Evolutionary conservation across 2,113 vertebrate genomes (phyloP), one percentile per base, ranked within the genome.

Genomic region (Physeter macrocephalus): DNA sequence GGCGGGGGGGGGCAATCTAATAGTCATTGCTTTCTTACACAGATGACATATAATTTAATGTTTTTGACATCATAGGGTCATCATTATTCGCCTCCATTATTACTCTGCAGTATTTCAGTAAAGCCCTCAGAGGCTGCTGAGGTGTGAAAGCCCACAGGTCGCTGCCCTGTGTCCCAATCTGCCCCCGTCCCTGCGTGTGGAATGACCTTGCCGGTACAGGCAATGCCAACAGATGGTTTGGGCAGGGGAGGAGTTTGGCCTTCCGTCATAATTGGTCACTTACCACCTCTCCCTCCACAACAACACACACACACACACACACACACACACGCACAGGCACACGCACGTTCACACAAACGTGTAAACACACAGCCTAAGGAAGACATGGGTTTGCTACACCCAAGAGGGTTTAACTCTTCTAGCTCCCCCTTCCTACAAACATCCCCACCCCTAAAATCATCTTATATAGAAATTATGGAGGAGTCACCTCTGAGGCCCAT

Each of bases 1-100:
- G 29, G 9, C 17, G 9, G 9, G 5, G 0, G 18, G 8, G 2
- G 0, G 25, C 3, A 6, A 57, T 21, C 3, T 54, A 29, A 87
- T 2, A 59, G 14, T 64, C 23, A 23, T 29, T 72, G 39, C 31
- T 80, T 81, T 90, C 62, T 52, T 83, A 59, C 21, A 66, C 1
- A 62, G 62, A 93, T n/a, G 27, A 83, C 27, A 93, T 2, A 43
- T 8, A 67, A 89, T 43, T 67, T 43, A 61, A 31, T 57, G 36
- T 59, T 72, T 84, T 59, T 57, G 49, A 81, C 0, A 34, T 21
- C 43, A 71, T 6, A 71, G 57, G 8, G 10, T 80, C 31, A 59
- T 43, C 13, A 49, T 34, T 59, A 89, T 69, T 21, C 78, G 31
- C 20, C 10, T 82, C 52, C 57, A 39, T 82, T 57, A 54, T n/a